Evolutionary conservation across 2,888 invertebrate species (phyloP), one percentile per base, ranked within the genome.

Genomic region (Sialis fuliginosa): DNA sequence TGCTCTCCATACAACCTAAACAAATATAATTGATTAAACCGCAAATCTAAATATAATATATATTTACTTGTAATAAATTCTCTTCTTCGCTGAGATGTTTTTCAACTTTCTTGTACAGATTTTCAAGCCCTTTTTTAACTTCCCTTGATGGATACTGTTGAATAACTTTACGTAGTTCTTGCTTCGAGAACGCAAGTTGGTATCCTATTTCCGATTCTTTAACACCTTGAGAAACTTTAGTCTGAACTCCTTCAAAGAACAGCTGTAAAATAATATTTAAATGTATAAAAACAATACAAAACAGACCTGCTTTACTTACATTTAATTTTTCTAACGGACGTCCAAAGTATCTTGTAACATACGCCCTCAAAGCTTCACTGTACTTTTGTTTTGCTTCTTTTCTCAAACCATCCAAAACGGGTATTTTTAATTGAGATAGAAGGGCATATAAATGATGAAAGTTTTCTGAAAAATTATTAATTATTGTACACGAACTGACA

Each of bases 121-220:
- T 81, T 65, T 95, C 93, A 52, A 96, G 69, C 2, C 92, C 90
- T 62, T 84, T 86, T 67, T 92, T 92, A 12, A 95, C 91, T 75
- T 92, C 84, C 58, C 85, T 79, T 6, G 81, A 83, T 4, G 96
- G 95, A 72, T 97, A 97, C 62, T 92, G 84, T 55, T 84, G 85
- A 49, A 96, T 92, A 40, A 95, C 88, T 65, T 92, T 89, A 48
- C 92, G 77, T 55, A 98, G 72, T 69, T 97, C 96, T 67, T 92
- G 91, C 68, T 96, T 93, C 62, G 91, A 93, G 68, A 87, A 97
- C 35, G 92, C 93, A 69, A 93, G 79, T 69, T 97, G 96, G 70
- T 91, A 98, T 60, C 95, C 90, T 47, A 98, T 90, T 72, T 98
- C 97, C 39, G 93, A 90, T 61, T 90, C 89, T 63, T 92, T 93